Evolutionary conservation across 2,888 invertebrate species (phyloP), one percentile per base, ranked within the genome.

Genomic region (Nasonovia ribisnigri): DNA sequence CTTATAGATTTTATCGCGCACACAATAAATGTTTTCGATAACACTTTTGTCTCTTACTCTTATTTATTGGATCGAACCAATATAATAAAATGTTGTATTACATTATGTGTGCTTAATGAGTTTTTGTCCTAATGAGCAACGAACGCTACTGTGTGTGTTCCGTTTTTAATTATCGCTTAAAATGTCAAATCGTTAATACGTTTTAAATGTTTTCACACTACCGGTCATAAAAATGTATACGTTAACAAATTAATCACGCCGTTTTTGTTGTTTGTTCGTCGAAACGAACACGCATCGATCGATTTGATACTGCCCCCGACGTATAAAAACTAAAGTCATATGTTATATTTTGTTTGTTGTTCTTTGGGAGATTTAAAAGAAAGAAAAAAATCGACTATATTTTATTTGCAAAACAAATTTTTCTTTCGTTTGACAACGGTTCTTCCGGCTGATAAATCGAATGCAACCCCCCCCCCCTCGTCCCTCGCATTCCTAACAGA

Each of bases 361-460:
- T 88, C 60, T 86, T 57, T 10, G 86, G 91, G 46, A 46, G 86
- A 86, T 36, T 84, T n/a, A 57, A 57, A 87, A 89, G 57, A 84
- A 84, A 77, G 51, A 84, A 84, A 84, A 57, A 87, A 87, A 67
- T 48, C 88, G 26, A 77, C 87, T 92, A 43, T 92, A 92, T 92
- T 92, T 92, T 92, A 88, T 92, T 92, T 51, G 88, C 67, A 88
- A 92, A 92, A 92, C 92, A 93, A 93, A 93, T 93, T 93, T 93
- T 93, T 86, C 90, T 93, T 93, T 93, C 90, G 90, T 93, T 93
- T 90, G 90, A 93, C 90, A 90, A 90, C 93, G 93, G 90, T 90
- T 86, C 84, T 93, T 93, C 90, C 90, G 90, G 93, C 86, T 93
- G 93, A 93, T 93, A 93, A 93, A 93, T 93, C 93, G 93, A 93